Conservation (phyloP, 2,113 vertebrate species). For the Procapra przewalskii region DNA sequence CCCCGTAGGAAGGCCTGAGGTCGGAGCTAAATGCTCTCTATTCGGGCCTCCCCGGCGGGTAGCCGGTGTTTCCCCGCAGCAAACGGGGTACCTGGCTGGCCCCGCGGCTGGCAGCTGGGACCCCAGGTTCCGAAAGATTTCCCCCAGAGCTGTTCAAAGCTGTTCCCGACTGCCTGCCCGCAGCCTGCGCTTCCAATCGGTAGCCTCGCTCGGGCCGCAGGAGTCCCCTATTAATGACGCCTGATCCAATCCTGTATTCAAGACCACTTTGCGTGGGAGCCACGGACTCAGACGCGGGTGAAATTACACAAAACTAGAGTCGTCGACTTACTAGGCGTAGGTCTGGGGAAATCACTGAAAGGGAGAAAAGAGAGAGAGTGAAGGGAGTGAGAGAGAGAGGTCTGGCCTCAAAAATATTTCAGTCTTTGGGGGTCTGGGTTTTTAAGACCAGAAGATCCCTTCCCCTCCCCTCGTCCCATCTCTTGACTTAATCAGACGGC, state of each 20-base stretch:
- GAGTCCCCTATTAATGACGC: not conserved
- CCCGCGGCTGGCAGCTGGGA: not conserved
- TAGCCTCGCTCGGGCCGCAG: not conserved
- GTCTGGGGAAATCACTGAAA: conserved; percentile 18
- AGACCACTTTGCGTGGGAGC: not conserved
- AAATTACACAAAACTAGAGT: conserved; percentile 32
- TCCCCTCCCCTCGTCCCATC: not conserved
- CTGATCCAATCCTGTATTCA: not conserved
- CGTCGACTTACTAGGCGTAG: not conserved
- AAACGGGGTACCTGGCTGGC: not conserved
- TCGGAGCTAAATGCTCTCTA: not conserved
- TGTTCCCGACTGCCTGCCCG: not conserved
- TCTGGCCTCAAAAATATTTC: conserved; percentile 52
- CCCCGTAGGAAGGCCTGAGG: not conserved
- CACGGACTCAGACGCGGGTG: not conserved
- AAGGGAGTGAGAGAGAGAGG: not conserved
- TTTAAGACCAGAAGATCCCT: conserved; percentile 50
- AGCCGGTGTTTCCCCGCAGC: not conserved
- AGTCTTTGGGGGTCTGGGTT: conserved; percentile 51
- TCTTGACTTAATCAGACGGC: conserved; percentile 50
- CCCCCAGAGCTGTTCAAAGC: not conserved
- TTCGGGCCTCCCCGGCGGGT: not conserved
- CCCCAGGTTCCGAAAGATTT: not conserved
- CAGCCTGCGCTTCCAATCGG: not conserved
- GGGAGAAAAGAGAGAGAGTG: not conserved